Percentiles rank a stretch among this genome's conserved stretches.
phyloP scores from a whole-genome alignment of 2,888 invertebrate genomes.

The Eledone cirrhosa region DNA sequence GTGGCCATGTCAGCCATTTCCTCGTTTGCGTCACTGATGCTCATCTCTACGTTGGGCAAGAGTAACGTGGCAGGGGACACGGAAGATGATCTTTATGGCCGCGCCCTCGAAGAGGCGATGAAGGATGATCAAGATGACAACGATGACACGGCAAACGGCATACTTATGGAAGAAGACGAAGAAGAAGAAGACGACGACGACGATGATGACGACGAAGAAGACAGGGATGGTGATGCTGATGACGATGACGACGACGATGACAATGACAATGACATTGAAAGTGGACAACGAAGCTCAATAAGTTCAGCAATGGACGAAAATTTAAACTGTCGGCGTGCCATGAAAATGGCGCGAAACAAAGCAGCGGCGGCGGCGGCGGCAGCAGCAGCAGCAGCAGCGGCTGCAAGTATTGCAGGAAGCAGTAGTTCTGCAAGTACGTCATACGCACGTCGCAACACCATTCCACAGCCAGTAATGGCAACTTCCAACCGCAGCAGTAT shows the following conservation, averaged over 20 bases:
- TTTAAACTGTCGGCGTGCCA: constrained; percentile 17
- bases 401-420: background rate
- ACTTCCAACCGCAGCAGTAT: constrained; percentile 23
- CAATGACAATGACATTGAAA: constrained; percentile 12
- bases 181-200: constrained; percentile 23
- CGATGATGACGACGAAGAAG: constrained; percentile 30
- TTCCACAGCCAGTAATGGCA: constrained; percentile 13
- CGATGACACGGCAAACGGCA: constrained; percentile 37
- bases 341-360: constrained; percentile 7
- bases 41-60: constrained; percentile 51
- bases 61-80: constrained; percentile 33
- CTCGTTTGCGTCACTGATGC: constrained; percentile 50
- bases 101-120: constrained; percentile 37
- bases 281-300: constrained; percentile 16
- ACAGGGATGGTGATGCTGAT: constrained; percentile 30
- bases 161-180: constrained; percentile 36
- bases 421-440: constrained; percentile 17
- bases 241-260: constrained; percentile 35
- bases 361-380: background rate
- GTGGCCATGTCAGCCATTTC: constrained; percentile 50
- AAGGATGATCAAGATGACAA: constrained; percentile 43
- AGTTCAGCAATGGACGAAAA: constrained; percentile 17
- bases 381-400: constrained; percentile 4
- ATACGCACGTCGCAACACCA: constrained; percentile 20
- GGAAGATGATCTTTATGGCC: constrained; percentile 48